Evolutionary conservation across 2,113 vertebrate species (phyloP), one percentile per base, ranked within the genome.

Genomic region (Pagrus major): DNA sequence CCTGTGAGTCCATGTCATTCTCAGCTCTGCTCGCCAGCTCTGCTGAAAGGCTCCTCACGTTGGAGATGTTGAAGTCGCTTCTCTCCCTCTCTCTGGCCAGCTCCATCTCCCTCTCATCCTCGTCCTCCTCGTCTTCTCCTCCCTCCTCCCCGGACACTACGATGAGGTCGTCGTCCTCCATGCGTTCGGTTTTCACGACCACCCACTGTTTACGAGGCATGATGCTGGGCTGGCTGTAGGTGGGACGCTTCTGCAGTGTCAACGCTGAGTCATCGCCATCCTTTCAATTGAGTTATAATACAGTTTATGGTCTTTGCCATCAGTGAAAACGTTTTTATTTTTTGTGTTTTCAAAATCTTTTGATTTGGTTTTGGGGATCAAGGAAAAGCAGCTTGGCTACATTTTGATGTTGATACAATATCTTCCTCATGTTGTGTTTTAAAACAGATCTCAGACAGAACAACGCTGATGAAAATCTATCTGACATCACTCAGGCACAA

Each of bases 141-240:
- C 95, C 92, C 67, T 96, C 96, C 79, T 96, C 96, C 79, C 97
- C 96, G 0, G 96, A 94, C 68, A 96, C 96, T 0, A 97, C 96
- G 55, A 97, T 95, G 65, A 97, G 95, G 92, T 97, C 91, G 39
- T 97, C 96, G 42, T 97, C 96, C 86, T 97, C 96, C 0, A 94
- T 78, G 37, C 95, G 91, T 27, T 96, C 96, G 0, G 96, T 96
- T 78, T 97, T 98, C 79, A 97, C 96, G 27, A 96, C 96, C 61
- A 97, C 96, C 97, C 97, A 98, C 85, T 96, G 97, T 84, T 96
- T 96, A 5, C 96, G 96, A 0, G 97, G 97, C 92, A 96, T 89
- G 73, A 96, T 94, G 91, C 96, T 95, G 44, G 96, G 96, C 33
- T 95, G 95, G 67, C 92, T 91, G 78, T 96, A 96, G 54, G 94